A percentile compares a stretch with the other conserved stretches of the same genome.
Conservation (phyloP, 2,797 vertebrate genomes). For the Lutjanus argentimaculatus region DNA sequence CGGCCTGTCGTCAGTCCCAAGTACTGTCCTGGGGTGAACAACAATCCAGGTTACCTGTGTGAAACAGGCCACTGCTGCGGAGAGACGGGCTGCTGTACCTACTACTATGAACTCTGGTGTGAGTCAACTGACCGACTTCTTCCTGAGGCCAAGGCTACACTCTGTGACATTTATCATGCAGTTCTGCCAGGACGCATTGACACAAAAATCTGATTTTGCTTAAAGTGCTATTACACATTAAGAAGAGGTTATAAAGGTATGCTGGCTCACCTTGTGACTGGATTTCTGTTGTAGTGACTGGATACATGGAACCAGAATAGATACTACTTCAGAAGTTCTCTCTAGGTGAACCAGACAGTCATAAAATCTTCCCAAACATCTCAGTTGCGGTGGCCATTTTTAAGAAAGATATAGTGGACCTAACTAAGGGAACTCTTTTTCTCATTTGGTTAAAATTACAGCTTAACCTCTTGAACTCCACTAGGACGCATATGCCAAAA, state of each 20-base stretch:
- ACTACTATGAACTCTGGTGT: conserved; percentile 98
- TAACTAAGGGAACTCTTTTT: not conserved
- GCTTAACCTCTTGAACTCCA: no score
- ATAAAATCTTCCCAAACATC: not conserved
- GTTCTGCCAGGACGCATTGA: not conserved
- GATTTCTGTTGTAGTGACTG: not conserved
- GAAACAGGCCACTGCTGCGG: conserved; percentile 96
- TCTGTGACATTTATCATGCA: not conserved
- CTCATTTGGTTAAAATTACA: not conserved
- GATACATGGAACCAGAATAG: not conserved
- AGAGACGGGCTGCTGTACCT: conserved; percentile 95
- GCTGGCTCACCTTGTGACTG: not conserved
- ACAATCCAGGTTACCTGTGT: conserved; percentile 92
- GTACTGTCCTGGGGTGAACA: conserved; percentile 91
- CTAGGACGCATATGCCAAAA: no score
- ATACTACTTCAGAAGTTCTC: not conserved
- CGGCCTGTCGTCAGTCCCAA: conserved; percentile 80
- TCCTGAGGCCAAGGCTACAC: not conserved
- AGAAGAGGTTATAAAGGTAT: not conserved
- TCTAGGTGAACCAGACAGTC: not conserved
- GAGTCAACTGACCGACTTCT: conserved; percentile 78
- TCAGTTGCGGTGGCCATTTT: not conserved
- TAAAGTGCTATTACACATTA: not conserved
- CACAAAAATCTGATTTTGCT: not conserved
- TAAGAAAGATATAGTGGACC: not conserved